phyloP scores from a whole-genome alignment of 2,888 invertebrate genomes.

The Eugnorisma glareosa region DNA sequence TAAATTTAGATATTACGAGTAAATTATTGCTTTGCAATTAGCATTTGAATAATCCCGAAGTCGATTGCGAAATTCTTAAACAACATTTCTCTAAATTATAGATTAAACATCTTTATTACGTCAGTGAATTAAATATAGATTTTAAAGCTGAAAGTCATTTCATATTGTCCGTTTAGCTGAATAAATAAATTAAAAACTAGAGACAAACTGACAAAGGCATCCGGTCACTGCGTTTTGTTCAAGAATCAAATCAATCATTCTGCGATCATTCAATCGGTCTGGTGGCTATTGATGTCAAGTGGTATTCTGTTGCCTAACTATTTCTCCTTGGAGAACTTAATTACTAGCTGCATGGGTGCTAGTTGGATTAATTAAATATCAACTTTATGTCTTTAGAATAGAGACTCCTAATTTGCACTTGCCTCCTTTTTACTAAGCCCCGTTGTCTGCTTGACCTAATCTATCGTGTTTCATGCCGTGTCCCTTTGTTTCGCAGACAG shows the following conservation, averaged over 20 bases:
- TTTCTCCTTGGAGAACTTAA: not conserved
- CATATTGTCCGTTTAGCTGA: conserved; percentile 14
- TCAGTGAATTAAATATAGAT: conserved; percentile 32
- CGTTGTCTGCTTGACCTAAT: not conserved
- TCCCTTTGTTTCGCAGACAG: too few species aligned
- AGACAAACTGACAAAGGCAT: conserved; percentile 16
- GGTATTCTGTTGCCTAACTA: conserved; percentile 19
- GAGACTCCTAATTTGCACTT: not conserved
- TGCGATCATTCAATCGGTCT: conserved; percentile 36
- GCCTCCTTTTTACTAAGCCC: not conserved
- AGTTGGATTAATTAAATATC: not conserved
- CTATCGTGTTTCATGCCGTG: too few species aligned
- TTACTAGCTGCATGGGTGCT: conserved; percentile 3
- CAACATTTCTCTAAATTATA: conserved; percentile 12
- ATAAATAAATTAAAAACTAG: conserved; percentile 37
- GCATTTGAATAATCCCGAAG: conserved; percentile 17
- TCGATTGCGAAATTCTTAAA: conserved; percentile 8
- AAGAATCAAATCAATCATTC: conserved; percentile 48
- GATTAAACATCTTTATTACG: conserved; percentile 5
- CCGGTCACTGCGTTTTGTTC: conserved; percentile 36
- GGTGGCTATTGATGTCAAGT: conserved; percentile 48
- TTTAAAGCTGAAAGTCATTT: conserved; percentile 27
- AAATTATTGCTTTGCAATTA: conserved; percentile 29
- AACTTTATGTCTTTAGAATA: not conserved
- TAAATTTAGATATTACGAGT: conserved; percentile 22